Conservation (phyloP, 2,888 invertebrate genomes). For the Agriotes lineatus region DNA sequence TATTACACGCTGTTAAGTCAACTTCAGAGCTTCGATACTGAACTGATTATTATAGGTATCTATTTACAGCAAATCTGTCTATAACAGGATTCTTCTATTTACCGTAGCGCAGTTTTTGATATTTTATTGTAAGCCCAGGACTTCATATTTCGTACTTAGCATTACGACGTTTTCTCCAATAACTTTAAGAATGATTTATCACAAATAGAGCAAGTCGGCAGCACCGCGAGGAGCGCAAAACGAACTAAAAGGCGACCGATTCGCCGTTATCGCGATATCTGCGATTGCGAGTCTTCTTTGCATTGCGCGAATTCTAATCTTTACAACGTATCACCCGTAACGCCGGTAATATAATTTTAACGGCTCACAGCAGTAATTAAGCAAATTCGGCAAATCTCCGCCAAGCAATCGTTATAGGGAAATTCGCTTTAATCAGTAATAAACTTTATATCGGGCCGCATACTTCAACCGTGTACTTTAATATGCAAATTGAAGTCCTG, state of each 20-base stretch:
- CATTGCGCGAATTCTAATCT: slow-evolving; percentile 22
- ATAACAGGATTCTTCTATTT: no score
- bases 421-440: slow-evolving; percentile 48
- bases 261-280: slow-evolving; percentile 28
- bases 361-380: slow-evolving; percentile 39
- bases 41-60: no score
- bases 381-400: slow-evolving; percentile 39
- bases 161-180: slow-evolving; percentile 10
- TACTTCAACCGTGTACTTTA: slow-evolving; percentile 48
- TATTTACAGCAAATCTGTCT: no score
- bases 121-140: slow-evolving; percentile 22
- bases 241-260: slow-evolving; percentile 16
- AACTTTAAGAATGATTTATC: slow-evolving; percentile 8
- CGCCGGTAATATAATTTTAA: slow-evolving; percentile 44
- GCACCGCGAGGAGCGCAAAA: slow-evolving; percentile 3
- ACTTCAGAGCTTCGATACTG: no score
- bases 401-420: slow-evolving; percentile 40
- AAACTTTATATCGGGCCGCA: slow-evolving; percentile 45
- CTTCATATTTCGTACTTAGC: slow-evolving; percentile 9
- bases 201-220: slow-evolving; percentile 12
- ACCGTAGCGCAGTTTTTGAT: no score
- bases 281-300: slow-evolving; percentile 18
- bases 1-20: no score
- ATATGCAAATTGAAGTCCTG: slow-evolving; percentile 52
- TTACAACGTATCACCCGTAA: slow-evolving; percentile 34